Base-by-base conservation (phyloP, 2,113 vertebrate species). In the Propithecus coquereli region DNA sequence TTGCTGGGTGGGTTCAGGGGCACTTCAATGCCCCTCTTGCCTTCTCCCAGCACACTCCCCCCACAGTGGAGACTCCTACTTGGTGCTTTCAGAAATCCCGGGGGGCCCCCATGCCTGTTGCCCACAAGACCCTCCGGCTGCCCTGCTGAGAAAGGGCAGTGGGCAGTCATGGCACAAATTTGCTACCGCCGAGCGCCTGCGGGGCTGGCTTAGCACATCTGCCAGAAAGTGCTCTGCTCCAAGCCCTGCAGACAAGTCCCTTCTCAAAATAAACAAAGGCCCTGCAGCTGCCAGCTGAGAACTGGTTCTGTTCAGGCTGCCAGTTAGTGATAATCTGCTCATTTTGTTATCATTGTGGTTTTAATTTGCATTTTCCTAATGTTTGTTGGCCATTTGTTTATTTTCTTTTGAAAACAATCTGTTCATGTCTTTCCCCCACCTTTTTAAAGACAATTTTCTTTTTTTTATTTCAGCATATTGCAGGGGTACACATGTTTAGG, bases 21-120 rank as follows among this genome's bases (percentile, higher is more conserved):
- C 13, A 14, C 54, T 65, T 32, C 16, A 14, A 2, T 2, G 17
- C 4, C 27, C 74, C 34, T 40, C n/a, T 43, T 59, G 27, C 32
- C 37, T 32, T 59, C 66, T 40, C 27, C 17, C 13, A 10, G 37
- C 65, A 65, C 54, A 17, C 65, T 8, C 1, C 12, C 43, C 18
- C 23, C 23, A 57, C 66, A 30, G 14, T 45, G 59, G 43, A 61
- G 76, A 59, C 7, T 30, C 20, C 47, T 27, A 3, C 20, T 54
- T 45, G 8, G 52, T 37, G 37, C 27, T 32, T 81, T 70, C 66
- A 71, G 74, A 89, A 77, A 40, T 8, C 54, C 59, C 74, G 7
- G 11, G 1, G 8, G 4, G 17, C 18, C 20, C 5, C 40, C 20
- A 16, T 6, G 8, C 13, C 3, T 7, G 8, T 70, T n/a, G 3